A percentile compares a stretch with the other conserved stretches of the same genome.
Conservation (phyloP, 2,113 vertebrate genomes). For the Balaeniceps rex region DNA sequence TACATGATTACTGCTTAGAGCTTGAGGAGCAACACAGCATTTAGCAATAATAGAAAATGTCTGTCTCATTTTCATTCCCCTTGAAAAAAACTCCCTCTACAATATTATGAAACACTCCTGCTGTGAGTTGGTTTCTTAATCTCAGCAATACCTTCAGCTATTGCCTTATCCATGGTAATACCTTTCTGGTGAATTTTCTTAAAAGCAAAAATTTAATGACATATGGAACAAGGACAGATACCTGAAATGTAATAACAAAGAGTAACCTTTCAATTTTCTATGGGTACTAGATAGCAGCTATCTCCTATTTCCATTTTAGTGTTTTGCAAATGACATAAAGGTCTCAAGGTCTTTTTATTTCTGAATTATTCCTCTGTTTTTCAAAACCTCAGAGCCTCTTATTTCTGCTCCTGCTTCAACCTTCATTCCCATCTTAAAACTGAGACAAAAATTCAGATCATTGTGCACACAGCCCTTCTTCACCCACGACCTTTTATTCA, state of each 20-base stretch:
- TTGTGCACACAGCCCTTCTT: neutral
- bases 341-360: neutral
- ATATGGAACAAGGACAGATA: neutral
- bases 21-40: neutral
- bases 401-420: neutral
- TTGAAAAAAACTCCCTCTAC: constrained; percentile 3
- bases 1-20: neutral
- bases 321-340: neutral
- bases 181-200: neutral
- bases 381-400: neutral
- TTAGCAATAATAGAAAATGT: constrained; percentile 24
- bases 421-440: neutral
- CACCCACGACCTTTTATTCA: neutral
- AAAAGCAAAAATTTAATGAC: constrained; percentile 31
- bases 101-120: constrained; percentile 7
- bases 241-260: constrained; percentile 4
- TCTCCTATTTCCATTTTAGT: constrained; percentile 15
- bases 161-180: neutral
- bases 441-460: neutral
- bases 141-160: constrained; percentile 9
- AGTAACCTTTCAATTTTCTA: neutral
- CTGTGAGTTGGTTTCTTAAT: constrained; percentile 23
- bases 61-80: neutral
- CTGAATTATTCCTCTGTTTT: constrained; percentile 3
- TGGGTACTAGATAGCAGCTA: neutral